Percentiles rank a stretch among this genome's conserved stretches.
Evolutionary conservation across 1,140 invertebrate genomes (phyloP).

Genomic region (Tetragnatha versicolor): DNA sequence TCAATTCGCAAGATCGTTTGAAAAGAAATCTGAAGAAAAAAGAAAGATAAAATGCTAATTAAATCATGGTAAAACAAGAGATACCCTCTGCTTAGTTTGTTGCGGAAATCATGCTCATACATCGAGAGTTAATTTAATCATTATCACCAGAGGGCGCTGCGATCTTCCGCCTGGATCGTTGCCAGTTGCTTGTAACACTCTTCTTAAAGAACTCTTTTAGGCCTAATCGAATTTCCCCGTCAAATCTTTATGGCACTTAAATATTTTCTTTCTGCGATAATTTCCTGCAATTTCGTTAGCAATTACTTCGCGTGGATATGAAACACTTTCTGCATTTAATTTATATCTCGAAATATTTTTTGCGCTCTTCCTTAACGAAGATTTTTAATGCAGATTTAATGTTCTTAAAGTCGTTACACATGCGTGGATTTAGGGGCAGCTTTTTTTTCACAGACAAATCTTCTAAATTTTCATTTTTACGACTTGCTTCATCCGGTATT

Average conservation of each 20-base stretch:
- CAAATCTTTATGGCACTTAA: constrained; percentile 55
- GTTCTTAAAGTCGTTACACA: constrained; percentile 50
- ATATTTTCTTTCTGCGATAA: constrained; percentile 53
- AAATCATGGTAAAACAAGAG: constrained; percentile 39
- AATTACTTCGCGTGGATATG: constrained; percentile 40
- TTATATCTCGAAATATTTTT: constrained; percentile 35
- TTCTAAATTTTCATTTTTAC: constrained; percentile 43
- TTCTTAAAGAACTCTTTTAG: constrained; percentile 52
- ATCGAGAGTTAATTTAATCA: constrained; percentile 52
- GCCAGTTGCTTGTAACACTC: constrained; percentile 45
- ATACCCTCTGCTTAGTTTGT: constrained; percentile 38
- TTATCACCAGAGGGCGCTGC: constrained; percentile 34
- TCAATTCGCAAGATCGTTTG: constrained; percentile 5
- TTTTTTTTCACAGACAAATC: constrained; percentile 17
- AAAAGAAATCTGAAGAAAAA: neutral
- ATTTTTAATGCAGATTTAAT: constrained; percentile 52
- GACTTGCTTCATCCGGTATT: constrained; percentile 9
- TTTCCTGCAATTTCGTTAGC: constrained; percentile 53
- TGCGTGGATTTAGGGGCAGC: constrained; percentile 8
- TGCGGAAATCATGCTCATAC: constrained; percentile 45
- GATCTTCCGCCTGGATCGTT: constrained; percentile 37
- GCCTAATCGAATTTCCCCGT: constrained; percentile 52
- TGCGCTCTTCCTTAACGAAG: constrained; percentile 33
- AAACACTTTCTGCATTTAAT: constrained; percentile 43
- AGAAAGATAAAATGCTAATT: constrained; percentile 22